Evolutionary conservation across 1,140 invertebrate genomes (phyloP).

Genomic region (Anoplophora glabripennis): DNA sequence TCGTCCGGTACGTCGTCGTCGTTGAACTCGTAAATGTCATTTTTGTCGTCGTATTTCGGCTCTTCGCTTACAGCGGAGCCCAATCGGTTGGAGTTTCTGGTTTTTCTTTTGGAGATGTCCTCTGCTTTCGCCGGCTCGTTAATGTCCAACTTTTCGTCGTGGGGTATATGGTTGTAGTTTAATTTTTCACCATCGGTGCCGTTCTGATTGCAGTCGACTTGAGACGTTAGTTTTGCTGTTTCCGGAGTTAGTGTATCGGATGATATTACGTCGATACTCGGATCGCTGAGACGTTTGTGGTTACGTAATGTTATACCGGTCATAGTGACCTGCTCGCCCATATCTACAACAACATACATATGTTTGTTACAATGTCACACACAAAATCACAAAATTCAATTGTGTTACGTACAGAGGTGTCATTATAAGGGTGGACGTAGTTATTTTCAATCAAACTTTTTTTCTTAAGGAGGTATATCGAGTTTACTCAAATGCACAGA

Average conservation of each 20-base stretch:
- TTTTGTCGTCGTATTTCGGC: slow-evolving; percentile 11
- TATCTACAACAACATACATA: too few species aligned
- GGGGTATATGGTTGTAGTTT: neutral
- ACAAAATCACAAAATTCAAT: too few species aligned
- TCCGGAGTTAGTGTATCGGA: neutral
- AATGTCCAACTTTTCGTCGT: neutral
- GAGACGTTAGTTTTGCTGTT: slow-evolving; percentile 2
- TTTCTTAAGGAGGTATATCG: too few species aligned
- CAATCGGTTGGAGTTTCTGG: neutral
- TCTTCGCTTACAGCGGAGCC: slow-evolving; percentile 6
- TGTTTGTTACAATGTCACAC: too few species aligned
- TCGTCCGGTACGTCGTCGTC: slow-evolving; percentile 43
- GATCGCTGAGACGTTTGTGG: slow-evolving; percentile 53
- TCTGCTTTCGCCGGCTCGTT: neutral
- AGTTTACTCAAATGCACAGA: too few species aligned
- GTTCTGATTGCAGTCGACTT: slow-evolving; percentile 29
- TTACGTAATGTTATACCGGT: slow-evolving; percentile 60
- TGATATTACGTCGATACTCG: slow-evolving; percentile 8
- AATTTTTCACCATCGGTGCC: neutral
- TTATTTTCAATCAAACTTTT: too few species aligned
- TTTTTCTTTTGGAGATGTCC: slow-evolving; percentile 3
- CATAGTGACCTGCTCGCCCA: neutral
- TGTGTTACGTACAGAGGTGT: too few species aligned
- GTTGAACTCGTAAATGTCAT: slow-evolving; percentile 53
- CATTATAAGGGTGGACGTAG: too few species aligned